Evolutionary conservation across 1,140 invertebrate genomes (phyloP), one percentile per base, ranked within the genome.

Genomic region (Drosophila jambulina): DNA sequence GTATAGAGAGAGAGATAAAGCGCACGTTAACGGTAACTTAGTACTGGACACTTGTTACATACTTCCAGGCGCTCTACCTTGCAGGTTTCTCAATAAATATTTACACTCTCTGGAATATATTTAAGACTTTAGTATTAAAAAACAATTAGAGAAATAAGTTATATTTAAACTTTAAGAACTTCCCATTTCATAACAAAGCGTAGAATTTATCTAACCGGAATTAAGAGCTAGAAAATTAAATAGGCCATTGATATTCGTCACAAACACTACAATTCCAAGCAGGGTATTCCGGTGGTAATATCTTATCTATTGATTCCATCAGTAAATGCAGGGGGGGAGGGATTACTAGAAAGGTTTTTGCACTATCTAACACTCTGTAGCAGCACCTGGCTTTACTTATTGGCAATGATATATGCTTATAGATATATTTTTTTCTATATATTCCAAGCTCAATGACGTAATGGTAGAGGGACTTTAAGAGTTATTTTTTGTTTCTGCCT

Each of bases 311-410:
- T 27, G 34, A 71, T 71, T 34, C 51, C 68, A 71, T 58, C 34
- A 70, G 51, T 72, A 51, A 58, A 29, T 71, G 1, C 4, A 13
- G 69, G 25, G 65, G 4, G 0, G 51, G 13, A 43, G 29, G 36
- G 21, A 72, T 59, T 71, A 71, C 34, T 49, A 15, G 53, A 72
- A 71, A 45, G 61, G 40, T 59, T 72, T 70, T 72, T 49, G 65
- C 65, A 58, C 43, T 71, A 72, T 72, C 69, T 71, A 34, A 49
- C 27, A n/a, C 12, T 29, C 12, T 17, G 27, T 19, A 51, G 9
- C 38, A 23, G 32, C 46, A 68, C 46, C 38, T 36, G 38, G 19
- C 17, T n/a, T n/a, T 32, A 51, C 27, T 29, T 29, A 32, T 13
- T 25, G 40, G 21, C 27, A 68, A 49, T 69, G 19, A 68, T 57